Base-by-base conservation (phyloP, 2,113 vertebrate genomes). In the Nipponia nippon region DNA sequence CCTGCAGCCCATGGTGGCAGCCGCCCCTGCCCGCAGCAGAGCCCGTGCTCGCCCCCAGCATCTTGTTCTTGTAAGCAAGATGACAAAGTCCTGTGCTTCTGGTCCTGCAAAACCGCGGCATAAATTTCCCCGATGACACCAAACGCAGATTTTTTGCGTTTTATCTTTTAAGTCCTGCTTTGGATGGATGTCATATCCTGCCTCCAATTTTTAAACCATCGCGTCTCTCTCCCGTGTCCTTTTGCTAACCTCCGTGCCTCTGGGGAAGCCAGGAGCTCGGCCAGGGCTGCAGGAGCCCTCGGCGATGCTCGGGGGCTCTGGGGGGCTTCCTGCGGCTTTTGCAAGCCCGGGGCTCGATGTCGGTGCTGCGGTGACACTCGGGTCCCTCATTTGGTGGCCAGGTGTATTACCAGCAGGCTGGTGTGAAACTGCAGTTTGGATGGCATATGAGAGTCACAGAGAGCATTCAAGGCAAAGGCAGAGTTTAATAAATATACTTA, bases 401-500 rank as follows among this genome's bases (percentile, higher is more conserved):
- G 94, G 83, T 92, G 95, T 66, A 29, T 66, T 53, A 22, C 21
- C 72, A 50, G 58, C 13, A 1, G n/a, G 70, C 46, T 29, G 73
- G 62, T 29, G 85, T 9, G 66, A 7, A 44, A 23, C 67, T 27
- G 65, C 83, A 10, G 12, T 46, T n/a, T 1, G 19, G 61, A 56
- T 92, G 95, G 88, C 86, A 61, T 18, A 1, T 6, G 27, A 16
- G 22, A 85, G 83, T n/a, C 7, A 0, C 59, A 40, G 95, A 63
- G 89, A 92, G 93, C 83, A 65, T 89, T 80, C 87, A 1, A 93
- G 93, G 95, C 95, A 14, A 94, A 90, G 81, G 90, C 89, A 65
- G 94, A 5, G 89, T 96, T 96, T 95, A 94, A 94, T 93, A 92
- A 96, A 97, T 93, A 72, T 8, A 73, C 63, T 96, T 91, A 93